A percentile compares a stretch with the other conserved stretches of the same genome.
Evolutionary conservation across 2,113 vertebrate species (phyloP).

Genomic region (Cinclus mexicanus): DNA sequence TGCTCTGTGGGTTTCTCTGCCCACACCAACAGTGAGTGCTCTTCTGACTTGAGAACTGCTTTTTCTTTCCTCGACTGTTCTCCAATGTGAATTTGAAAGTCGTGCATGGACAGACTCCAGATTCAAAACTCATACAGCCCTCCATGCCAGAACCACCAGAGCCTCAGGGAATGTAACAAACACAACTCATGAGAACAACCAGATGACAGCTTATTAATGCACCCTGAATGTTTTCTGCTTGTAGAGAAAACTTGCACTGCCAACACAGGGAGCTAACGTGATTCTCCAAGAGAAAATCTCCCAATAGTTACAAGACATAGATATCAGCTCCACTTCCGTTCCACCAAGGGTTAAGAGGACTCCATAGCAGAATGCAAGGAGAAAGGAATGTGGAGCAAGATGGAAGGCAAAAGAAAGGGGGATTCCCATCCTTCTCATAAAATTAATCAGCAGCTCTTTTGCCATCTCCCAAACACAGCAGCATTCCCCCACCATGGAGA

Average conservation of each 20-base stretch:
- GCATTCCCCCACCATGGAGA: not conserved
- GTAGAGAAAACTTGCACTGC: not conserved
- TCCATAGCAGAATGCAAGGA: not conserved
- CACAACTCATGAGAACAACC: not conserved
- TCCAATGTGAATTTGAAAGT: conserved; percentile 23
- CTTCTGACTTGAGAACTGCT: conserved; percentile 3
- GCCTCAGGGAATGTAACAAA: conserved; percentile 15
- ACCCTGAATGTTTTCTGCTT: not conserved
- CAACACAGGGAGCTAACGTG: not conserved
- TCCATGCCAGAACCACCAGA: conserved; percentile 25
- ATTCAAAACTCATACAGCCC: conserved; percentile 5
- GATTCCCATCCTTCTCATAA: not conserved
- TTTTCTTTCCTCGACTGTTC: conserved; percentile 12
- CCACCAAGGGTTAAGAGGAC: not conserved
- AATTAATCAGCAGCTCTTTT: not conserved
- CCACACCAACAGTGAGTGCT: not conserved
- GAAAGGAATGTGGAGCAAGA: not conserved
- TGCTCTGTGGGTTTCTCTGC: not conserved
- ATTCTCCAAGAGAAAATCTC: not conserved
- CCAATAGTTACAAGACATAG: not conserved
- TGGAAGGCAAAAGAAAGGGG: not conserved
- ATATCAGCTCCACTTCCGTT: not conserved
- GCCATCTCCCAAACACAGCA: not conserved
- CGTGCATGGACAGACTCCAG: conserved; percentile 46
- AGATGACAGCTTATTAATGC: conserved; percentile 32